Conservation (phyloP, 2,888 invertebrate genomes). For the Lacanobia wlatinum region DNA sequence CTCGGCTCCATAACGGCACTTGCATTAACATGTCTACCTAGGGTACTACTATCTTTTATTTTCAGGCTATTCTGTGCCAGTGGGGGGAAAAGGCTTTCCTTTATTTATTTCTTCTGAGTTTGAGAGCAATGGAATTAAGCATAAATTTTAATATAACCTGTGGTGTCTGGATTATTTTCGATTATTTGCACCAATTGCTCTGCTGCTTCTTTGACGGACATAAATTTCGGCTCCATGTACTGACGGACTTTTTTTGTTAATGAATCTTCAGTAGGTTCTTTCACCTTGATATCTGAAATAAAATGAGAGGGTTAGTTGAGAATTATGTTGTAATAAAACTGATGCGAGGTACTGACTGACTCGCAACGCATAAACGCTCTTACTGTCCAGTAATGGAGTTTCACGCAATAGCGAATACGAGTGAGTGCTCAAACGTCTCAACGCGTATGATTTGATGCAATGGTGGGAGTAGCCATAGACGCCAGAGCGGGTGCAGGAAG, state of each 20-base stretch:
- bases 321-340: neutral
- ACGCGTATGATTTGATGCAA: neutral
- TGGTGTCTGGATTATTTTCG: constrained; percentile 81
- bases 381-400: neutral
- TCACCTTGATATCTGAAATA: constrained; percentile 98
- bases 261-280: constrained; percentile 98
- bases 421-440: too few relatives aligned
- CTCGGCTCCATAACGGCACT: too few relatives aligned
- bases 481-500: too few relatives aligned
- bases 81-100: too few relatives aligned
- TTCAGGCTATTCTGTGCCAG: too few relatives aligned
- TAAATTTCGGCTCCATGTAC: constrained; percentile 98
- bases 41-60: too few relatives aligned
- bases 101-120: too few relatives aligned
- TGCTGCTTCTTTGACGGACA: constrained; percentile 97
- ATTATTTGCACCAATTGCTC: constrained; percentile 95
- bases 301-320: neutral
- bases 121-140: neutral
- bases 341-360: neutral
- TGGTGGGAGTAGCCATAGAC: neutral
- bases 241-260: constrained; percentile 96
- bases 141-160: constrained; percentile 71
- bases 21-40: too few relatives aligned
- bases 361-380: neutral
- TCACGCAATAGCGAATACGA: too few relatives aligned